Conservation (phyloP, 2,888 invertebrate genomes). For the Conistra vaccinii region DNA sequence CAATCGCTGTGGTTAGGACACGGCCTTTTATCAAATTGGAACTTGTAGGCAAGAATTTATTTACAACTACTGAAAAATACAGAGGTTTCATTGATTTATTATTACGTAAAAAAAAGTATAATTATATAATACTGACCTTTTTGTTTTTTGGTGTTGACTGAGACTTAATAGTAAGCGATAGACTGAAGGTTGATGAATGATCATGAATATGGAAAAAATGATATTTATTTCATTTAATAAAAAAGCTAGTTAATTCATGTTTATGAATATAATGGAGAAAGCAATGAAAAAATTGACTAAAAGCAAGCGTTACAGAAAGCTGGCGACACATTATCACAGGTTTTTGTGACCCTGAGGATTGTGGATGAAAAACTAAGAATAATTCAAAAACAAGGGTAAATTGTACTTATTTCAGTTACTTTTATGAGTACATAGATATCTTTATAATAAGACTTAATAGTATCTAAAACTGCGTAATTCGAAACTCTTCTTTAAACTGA, state of each 20-base stretch:
- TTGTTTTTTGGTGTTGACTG: conserved; percentile 52
- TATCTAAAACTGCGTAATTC: conserved; percentile 26
- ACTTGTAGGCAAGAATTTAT: not conserved
- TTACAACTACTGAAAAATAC: conserved; percentile 5
- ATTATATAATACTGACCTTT: conserved; percentile 26
- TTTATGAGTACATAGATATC: conserved; percentile 43
- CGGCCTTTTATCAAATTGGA: not conserved
- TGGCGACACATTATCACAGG: not conserved
- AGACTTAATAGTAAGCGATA: conserved; percentile 65
- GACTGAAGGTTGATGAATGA: conserved; percentile 55
- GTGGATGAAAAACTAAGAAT: not conserved
- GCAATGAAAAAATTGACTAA: not conserved
- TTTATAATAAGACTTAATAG: conserved; percentile 42
- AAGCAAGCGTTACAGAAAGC: not conserved
- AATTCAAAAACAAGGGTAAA: conserved; percentile 32
- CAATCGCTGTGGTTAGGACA: not conserved
- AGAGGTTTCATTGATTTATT: conserved; percentile 13
- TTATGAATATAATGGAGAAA: not conserved
- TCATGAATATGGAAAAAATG: conserved; percentile 33
- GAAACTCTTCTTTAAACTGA: conserved; percentile 6
- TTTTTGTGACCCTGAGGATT: not conserved
- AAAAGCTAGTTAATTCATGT: conserved; percentile 25
- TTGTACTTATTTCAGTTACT: conserved; percentile 54
- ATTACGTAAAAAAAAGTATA: conserved; percentile 35
- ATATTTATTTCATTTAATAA: conserved; percentile 52